Conservation (phyloP, 2,113 vertebrate genomes). For the Stegastes partitus region DNA sequence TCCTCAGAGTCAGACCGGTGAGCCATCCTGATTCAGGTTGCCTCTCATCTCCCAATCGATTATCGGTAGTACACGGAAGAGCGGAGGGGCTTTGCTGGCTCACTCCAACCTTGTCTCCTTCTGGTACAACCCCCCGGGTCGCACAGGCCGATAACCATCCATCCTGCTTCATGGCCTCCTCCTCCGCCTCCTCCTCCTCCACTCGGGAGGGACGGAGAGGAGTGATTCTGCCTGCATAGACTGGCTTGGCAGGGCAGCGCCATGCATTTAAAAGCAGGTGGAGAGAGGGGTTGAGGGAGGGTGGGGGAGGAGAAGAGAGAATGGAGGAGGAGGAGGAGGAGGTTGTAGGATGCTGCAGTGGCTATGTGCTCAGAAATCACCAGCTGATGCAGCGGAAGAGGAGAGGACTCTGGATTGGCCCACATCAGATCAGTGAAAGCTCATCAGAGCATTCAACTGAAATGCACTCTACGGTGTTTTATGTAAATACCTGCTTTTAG, state of each 20-base stretch:
- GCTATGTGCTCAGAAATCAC: constrained; percentile 87
- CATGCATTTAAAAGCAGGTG: constrained; percentile 87
- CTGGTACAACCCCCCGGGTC: constrained; percentile 3
- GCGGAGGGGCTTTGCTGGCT: constrained; percentile 54
- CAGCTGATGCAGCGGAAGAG: constrained; percentile 88
- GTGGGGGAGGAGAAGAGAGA: constrained; percentile 73
- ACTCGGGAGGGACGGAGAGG: constrained; percentile 58
- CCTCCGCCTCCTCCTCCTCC: constrained; percentile 30
- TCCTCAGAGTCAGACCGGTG: constrained; percentile 39
- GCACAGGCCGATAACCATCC: constrained; percentile 57
- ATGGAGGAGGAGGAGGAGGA: constrained; percentile 65
- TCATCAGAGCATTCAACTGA: constrained; percentile 60
- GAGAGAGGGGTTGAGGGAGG: constrained; percentile 68
- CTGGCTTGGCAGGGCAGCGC: constrained; percentile 69
- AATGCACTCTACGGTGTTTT: constrained; percentile 32
- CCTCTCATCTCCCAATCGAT: constrained; percentile 64
- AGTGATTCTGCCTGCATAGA: constrained; percentile 73
- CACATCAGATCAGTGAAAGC: constrained; percentile 62
- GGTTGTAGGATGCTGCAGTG: constrained; percentile 89
- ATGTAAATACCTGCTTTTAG: constrained; percentile 37
- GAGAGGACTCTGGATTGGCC: constrained; percentile 63
- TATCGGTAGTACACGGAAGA: constrained; percentile 57
- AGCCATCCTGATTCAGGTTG: constrained; percentile 57
- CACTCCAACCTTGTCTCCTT: constrained; percentile 57
- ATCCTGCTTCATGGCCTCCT: constrained; percentile 52